Evolutionary conservation across 30 jellyfish, hydroid and myxozoan species (phyloP).

Genomic region (Cassiopea xamachana): DNA sequence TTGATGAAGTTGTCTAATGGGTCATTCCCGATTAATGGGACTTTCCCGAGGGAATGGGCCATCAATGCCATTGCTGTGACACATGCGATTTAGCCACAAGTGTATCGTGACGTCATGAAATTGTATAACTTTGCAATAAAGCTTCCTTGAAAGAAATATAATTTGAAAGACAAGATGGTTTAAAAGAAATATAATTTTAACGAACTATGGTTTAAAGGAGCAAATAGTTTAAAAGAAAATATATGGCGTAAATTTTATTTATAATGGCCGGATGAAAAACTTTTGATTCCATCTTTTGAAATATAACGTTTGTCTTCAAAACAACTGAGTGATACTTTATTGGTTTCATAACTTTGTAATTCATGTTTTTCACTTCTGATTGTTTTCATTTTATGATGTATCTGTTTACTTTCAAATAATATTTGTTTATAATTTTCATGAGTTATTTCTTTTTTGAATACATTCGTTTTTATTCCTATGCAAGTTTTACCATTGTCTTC

Average conservation of each 20-base stretch:
- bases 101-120: too few species aligned
- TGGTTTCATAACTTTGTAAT: conserved; percentile 8
- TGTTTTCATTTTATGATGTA: conserved; percentile 25
- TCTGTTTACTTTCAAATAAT: conserved; percentile 12
- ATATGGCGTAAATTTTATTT: background rate
- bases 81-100: too few species aligned
- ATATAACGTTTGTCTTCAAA: conserved; percentile 56
- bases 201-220: too few species aligned
- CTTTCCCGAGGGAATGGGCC: too few species aligned
- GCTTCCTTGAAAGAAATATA: too few species aligned
- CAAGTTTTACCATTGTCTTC: conserved; percentile 3
- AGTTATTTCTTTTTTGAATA: conserved; percentile 14
- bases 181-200: too few species aligned
- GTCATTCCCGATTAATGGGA: too few species aligned
- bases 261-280: conserved; percentile 58
- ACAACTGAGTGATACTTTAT: conserved; percentile 31
- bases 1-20: too few species aligned
- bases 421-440: conserved; percentile 24
- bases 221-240: too few species aligned
- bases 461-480: conserved; percentile 65
- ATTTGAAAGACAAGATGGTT: too few species aligned
- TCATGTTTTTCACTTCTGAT: conserved; percentile 47
- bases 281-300: conserved; percentile 33
- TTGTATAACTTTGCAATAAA: too few species aligned
- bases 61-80: too few species aligned